Conservation (phyloP, 2,113 vertebrate genomes). For the Dicentrarchus labrax region DNA sequence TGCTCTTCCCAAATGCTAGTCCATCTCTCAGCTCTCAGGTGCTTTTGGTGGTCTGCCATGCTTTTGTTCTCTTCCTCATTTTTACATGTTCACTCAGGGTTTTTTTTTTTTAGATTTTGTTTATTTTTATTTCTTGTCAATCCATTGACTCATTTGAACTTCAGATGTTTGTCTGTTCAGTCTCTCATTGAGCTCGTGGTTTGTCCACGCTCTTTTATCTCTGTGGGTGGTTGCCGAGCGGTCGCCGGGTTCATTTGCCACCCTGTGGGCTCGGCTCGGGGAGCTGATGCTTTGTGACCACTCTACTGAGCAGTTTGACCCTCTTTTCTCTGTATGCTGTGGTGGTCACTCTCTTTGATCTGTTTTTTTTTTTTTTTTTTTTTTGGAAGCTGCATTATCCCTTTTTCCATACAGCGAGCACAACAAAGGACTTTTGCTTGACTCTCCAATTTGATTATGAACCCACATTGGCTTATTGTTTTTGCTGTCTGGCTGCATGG, state of each 20-base stretch:
- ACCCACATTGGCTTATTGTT: constrained; percentile 44
- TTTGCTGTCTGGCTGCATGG: constrained; percentile 63
- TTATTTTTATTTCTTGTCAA: constrained; percentile 53
- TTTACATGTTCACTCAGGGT: constrained; percentile 35
- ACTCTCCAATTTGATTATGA: constrained; percentile 42
- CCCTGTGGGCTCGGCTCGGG: constrained; percentile 40
- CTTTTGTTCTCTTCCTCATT: constrained; percentile 75
- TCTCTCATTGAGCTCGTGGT: constrained; percentile 77
- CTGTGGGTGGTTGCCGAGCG: constrained; percentile 67
- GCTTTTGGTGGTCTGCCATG: constrained; percentile 88
- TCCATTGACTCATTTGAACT: constrained; percentile 72
- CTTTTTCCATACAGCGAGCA: constrained; percentile 63
- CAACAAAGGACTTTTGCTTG: constrained; percentile 44
- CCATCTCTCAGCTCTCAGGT: constrained; percentile 87
- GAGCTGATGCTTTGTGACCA: constrained; percentile 73
- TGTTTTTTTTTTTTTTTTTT: constrained; percentile 13
- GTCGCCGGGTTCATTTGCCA: constrained; percentile 64
- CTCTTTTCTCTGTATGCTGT: constrained; percentile 75
- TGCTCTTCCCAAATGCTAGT: constrained; percentile 82
- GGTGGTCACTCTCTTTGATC: constrained; percentile 76
- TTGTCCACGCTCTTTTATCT: constrained; percentile 73
- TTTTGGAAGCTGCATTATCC: constrained; percentile 80
- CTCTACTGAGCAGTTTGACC: constrained; percentile 65
- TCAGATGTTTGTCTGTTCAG: constrained; percentile 72
- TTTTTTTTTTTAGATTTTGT: constrained; percentile 40